phyloP scores from a whole-genome alignment of 92 coral and sea anemone species.

The Micromussa lordhowensis region DNA sequence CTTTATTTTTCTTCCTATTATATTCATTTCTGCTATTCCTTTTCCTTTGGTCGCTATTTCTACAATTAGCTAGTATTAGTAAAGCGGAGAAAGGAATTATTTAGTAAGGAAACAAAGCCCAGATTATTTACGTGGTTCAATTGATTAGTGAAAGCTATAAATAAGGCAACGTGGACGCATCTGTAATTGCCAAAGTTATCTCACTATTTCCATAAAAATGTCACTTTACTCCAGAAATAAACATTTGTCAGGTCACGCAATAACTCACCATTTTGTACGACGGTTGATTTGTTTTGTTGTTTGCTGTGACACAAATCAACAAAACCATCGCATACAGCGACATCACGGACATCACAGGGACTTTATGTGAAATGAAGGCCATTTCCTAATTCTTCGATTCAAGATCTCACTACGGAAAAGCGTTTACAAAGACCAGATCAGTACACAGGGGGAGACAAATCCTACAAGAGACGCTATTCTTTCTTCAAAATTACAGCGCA shows the following conservation, averaged over 20 bases:
- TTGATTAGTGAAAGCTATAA: too few species aligned
- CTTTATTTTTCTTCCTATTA: too few species aligned
- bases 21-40: too few species aligned
- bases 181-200: too few species aligned
- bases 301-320: conserved; percentile 6
- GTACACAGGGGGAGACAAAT: background rate
- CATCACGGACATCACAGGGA: background rate
- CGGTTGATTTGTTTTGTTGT: conserved; percentile 13
- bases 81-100: too few species aligned
- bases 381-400: background rate
- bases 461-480: background rate
- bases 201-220: background rate
- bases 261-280: conserved; percentile 16
- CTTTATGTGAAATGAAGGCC: background rate
- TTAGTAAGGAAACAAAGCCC: too few species aligned
- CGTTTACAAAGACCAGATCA: background rate
- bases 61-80: too few species aligned
- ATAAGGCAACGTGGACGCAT: too few species aligned
- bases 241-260: background rate
- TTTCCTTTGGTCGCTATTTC: too few species aligned
- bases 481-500: too few species aligned
- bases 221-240: background rate
- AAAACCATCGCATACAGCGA: background rate
- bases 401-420: background rate
- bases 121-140: too few species aligned